Percentiles rank a stretch among this genome's conserved stretches.
Evolutionary conservation across 1,140 invertebrate genomes (phyloP).

Genomic region (Bombyx mandarina): DNA sequence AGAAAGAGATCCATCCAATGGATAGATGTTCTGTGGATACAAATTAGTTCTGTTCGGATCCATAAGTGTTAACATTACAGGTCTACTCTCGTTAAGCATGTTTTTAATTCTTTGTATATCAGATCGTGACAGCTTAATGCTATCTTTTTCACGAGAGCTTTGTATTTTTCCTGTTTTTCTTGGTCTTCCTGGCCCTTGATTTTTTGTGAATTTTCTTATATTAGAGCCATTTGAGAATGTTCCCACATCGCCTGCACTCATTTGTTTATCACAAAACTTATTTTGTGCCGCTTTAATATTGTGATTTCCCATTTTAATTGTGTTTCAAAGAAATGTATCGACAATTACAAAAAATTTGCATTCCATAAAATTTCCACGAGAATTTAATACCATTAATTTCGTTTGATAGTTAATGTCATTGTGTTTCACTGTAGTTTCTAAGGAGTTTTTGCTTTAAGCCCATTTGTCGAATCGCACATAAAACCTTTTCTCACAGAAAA

Average conservation of each 20-base stretch:
- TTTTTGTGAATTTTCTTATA: conserved; percentile 8
- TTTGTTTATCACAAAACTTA: not conserved
- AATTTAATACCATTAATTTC: no score
- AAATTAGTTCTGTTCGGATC: conserved; percentile 14
- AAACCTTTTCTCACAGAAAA: no score
- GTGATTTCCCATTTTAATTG: conserved; percentile 25
- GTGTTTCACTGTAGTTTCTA: no score
- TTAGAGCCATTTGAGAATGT: conserved; percentile 4
- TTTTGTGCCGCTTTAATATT: conserved; percentile 5
- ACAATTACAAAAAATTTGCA: no score
- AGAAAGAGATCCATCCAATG: conserved; percentile 9
- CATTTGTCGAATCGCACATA: no score
- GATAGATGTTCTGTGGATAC: conserved; percentile 4
- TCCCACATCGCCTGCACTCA: conserved; percentile 2
- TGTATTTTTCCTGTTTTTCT: conserved; percentile 11
- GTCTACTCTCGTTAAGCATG: conserved; percentile 19
- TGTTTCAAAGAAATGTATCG: no score
- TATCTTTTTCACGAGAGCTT: conserved; percentile 3
- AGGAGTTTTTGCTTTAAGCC: no score
- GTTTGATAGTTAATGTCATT: no score
- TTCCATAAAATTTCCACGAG: no score
- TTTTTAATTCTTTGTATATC: conserved; percentile 15
- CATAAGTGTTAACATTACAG: conserved; percentile 27
- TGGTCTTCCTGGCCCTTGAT: not conserved
- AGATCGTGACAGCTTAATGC: conserved; percentile 8